Conservation (phyloP, 2,797 vertebrate genomes). For the Carduelis carduelis region DNA sequence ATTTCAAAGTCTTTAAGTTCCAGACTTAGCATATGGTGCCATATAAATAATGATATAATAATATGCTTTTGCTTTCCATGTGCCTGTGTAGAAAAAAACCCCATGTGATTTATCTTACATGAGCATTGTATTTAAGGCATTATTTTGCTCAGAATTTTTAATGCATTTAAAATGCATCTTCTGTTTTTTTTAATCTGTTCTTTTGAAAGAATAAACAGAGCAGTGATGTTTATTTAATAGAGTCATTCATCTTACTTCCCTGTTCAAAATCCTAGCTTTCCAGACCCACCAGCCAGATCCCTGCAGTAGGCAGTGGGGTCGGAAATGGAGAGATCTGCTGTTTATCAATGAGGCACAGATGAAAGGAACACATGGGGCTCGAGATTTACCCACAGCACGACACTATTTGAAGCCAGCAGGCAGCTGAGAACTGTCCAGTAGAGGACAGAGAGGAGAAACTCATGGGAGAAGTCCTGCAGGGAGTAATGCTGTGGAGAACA, state of each 20-base stretch:
- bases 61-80: slow-evolving; percentile 38
- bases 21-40: slow-evolving; percentile 64
- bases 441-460: neutral
- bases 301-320: neutral
- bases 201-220: slow-evolving; percentile 60
- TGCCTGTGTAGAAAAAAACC: slow-evolving; percentile 4
- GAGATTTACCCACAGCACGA: slow-evolving; percentile 8
- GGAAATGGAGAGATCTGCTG: slow-evolving; percentile 18
- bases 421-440: neutral
- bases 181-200: slow-evolving; percentile 38
- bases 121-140: slow-evolving; percentile 47
- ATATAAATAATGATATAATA: slow-evolving; percentile 71
- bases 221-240: slow-evolving; percentile 60
- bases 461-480: neutral
- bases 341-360: slow-evolving; percentile 20
- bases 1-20: slow-evolving; percentile 63
- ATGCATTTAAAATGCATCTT: slow-evolving; percentile 56
- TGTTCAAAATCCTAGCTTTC: slow-evolving; percentile 47
- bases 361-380: slow-evolving; percentile 10
- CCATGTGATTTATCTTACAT: slow-evolving; percentile 43
- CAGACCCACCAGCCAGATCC: slow-evolving; percentile 9
- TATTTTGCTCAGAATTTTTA: slow-evolving; percentile 53
- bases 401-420: neutral
- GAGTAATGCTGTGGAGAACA: neutral
- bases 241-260: slow-evolving; percentile 53